These are phyloP conservation scores for Bryconaethiops microstoma DNA, from an alignment of 2,797 vertebrate species.

Conservation along the genomic window DNA sequence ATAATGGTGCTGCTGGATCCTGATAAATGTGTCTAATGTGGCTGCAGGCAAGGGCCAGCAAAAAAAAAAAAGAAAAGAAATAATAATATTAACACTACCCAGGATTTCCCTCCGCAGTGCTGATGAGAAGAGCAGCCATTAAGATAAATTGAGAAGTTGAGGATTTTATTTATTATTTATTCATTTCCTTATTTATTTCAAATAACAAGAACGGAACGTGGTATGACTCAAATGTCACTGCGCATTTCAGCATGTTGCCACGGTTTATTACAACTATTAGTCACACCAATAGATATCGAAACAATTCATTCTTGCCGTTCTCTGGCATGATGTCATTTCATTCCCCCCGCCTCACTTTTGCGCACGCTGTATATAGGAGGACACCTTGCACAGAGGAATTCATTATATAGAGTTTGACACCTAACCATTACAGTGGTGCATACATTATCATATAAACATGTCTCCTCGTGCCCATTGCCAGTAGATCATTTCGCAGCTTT, in stretches of 20 bases:
- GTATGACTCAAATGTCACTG: slow-evolving; percentile 24
- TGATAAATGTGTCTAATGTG: slow-evolving; percentile 80
- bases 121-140: slow-evolving; percentile 73
- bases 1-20: slow-evolving; percentile 78
- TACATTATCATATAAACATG: slow-evolving; percentile 38
- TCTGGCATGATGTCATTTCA: slow-evolving; percentile 37
- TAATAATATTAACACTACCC: neutral
- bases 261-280: slow-evolving; percentile 56
- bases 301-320: slow-evolving; percentile 49
- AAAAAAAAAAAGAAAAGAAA: neutral
- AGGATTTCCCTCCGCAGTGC: slow-evolving; percentile 59
- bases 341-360: slow-evolving; percentile 32
- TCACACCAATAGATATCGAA: slow-evolving; percentile 51
- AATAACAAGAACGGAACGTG: slow-evolving; percentile 39
- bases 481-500: slow-evolving; percentile 29
- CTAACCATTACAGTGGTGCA: slow-evolving; percentile 39
- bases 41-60: slow-evolving; percentile 71
- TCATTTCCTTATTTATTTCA: neutral
- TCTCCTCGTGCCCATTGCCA: slow-evolving; percentile 18
- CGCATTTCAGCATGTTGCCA: slow-evolving; percentile 41
- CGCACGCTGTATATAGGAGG: slow-evolving; percentile 29
- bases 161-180: slow-evolving; percentile 2
- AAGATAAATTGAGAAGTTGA: slow-evolving; percentile 71
- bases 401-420: slow-evolving; percentile 42
- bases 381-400: slow-evolving; percentile 45